Conservation (phyloP, 2,113 vertebrate genomes). For the Semnopithecus entellus region DNA sequence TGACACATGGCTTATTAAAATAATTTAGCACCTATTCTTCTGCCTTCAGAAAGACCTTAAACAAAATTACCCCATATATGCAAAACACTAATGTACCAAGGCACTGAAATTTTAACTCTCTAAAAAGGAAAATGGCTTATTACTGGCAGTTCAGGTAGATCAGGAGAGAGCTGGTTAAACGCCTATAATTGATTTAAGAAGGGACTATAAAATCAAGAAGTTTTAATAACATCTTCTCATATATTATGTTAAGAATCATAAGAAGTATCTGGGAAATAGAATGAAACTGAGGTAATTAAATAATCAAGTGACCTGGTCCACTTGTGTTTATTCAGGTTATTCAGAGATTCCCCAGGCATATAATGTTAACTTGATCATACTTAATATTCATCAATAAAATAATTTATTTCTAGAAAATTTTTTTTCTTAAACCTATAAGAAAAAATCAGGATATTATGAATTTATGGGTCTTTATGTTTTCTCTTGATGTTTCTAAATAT, state of each 20-base stretch:
- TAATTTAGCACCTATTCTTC: not conserved
- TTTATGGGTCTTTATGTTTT: not conserved
- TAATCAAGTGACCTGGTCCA: not conserved
- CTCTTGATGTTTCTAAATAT: not conserved
- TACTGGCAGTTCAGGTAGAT: not conserved
- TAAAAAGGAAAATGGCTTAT: not conserved
- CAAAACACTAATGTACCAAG: not conserved
- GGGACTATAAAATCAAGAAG: slow-evolving; percentile 5
- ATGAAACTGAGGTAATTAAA: slow-evolving; percentile 35
- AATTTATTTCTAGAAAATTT: not conserved
- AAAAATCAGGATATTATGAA: not conserved
- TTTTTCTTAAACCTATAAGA: not conserved
- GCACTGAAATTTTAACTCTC: not conserved
- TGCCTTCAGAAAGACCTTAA: not conserved
- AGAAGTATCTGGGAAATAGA: not conserved
- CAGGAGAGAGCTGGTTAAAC: not conserved
- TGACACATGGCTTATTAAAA: not conserved
- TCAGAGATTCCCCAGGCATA: slow-evolving; percentile 2
- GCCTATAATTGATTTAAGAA: not conserved
- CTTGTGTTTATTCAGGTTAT: slow-evolving; percentile 26
- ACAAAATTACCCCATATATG: not conserved
- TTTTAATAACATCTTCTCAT: slow-evolving; percentile 1
- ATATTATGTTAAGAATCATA: not conserved
- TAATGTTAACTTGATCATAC: not conserved
- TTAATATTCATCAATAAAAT: not conserved